Base-by-base conservation (phyloP, 2,888 invertebrate species). In the Heliconius ethilla region DNA sequence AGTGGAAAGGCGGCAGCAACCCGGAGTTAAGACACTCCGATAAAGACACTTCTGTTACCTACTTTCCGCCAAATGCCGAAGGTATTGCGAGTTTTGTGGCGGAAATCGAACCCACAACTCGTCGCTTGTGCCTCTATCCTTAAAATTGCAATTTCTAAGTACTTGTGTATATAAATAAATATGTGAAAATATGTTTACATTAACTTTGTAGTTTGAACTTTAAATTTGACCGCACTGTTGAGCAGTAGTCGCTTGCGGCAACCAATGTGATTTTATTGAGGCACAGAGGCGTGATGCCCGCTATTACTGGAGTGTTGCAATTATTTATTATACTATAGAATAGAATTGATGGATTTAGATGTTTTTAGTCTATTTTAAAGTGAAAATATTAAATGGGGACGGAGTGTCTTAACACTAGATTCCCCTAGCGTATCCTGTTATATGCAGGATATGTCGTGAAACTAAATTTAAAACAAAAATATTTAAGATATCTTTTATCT, bases 171-270 rank as follows among this genome's bases (percentile, higher is more conserved):
- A n/a, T 10, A 59, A n/a, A 55, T 22, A 55, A 2, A 55, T 55
- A 55, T 55, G 1, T 25, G 25, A 5, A 62, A 25, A 25, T 25
- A 62, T 70, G 5, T 11, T 10, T 65, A 29, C 7, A 9, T 70
- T 40, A 70, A 29, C 27, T 29, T 70, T 70, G 40, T 69, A 13
- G 33, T n/a, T 10, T 72, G 70, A 72, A 55, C 70, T 72, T 72
- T 72, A 72, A 72, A 72, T 51, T 72, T 33, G n/a, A 70, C 22
- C 55, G 5, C 55, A 79, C 63, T 27, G 65, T 73, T 67, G 40
- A 63, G 27, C 2, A 63, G 15, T 51, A 51, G 74, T 70, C 63
- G 70, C 79, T 79, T 55, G 70, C 79, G 79, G 79, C 79, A 67
- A 75, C 70, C 25, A 76, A 76, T 75, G 76, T 55, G 70, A 72